Evolutionary conservation across 2,888 invertebrate genomes (phyloP).

Genomic region (Leptopilina drosophilae): DNA sequence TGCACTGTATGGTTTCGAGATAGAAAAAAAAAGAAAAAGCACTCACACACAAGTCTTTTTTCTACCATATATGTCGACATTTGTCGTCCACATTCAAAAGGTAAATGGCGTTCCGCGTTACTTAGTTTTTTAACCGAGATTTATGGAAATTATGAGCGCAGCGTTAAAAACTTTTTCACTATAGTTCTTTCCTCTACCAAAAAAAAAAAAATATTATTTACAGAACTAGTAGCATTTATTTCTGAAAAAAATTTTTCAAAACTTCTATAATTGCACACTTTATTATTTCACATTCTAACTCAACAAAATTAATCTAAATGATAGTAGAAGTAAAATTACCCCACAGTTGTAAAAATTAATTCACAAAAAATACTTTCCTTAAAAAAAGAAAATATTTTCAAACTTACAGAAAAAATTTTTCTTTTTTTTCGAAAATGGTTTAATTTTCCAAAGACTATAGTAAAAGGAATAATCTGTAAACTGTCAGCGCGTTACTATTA

Average conservation of each 20-base stretch:
- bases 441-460: background rate
- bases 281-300: conserved; percentile 3
- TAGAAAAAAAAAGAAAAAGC: background rate
- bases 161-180: conserved; percentile 51
- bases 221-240: background rate
- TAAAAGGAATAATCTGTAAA: conserved; percentile 2
- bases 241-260: conserved; percentile 5
- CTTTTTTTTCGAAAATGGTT: too few relatives aligned
- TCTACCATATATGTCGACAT: background rate
- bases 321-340: background rate
- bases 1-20: background rate
- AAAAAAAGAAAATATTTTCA: background rate
- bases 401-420: too few relatives aligned
- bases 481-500: background rate
- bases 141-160: conserved; percentile 63
- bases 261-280: conserved; percentile 4
- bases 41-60: conserved; percentile 1
- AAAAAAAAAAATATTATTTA: background rate
- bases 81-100: conserved; percentile 11
- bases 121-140: conserved; percentile 66
- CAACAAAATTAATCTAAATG: background rate
- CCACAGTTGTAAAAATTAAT: background rate
- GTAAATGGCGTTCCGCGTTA: conserved; percentile 64
- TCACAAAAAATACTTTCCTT: background rate
- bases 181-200: conserved; percentile 36